Evolutionary conservation across 2,113 vertebrate species (phyloP).

Genomic region (Chlorodrepanis virens): DNA sequence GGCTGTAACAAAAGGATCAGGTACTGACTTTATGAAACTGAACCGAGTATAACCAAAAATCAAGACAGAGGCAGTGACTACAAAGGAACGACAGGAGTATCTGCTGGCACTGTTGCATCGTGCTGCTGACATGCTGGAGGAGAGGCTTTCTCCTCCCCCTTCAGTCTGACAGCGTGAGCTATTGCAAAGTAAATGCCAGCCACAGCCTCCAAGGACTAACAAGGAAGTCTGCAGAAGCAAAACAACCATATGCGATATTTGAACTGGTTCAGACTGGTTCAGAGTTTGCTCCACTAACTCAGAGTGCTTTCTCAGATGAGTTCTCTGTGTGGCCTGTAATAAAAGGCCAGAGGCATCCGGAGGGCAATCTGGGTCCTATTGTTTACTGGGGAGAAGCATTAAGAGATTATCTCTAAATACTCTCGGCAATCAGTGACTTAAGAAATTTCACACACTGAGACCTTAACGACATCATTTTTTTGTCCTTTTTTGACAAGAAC

Average conservation of each 20-base stretch:
- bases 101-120: background rate
- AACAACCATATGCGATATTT: conserved; percentile 40
- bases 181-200: conserved; percentile 47
- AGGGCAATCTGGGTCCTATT: background rate
- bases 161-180: conserved; percentile 27
- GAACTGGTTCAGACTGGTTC: conserved; percentile 62
- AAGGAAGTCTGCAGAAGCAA: conserved; percentile 61
- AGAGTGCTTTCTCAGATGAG: background rate
- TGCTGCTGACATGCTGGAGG: background rate
- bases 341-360: background rate
- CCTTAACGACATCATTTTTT: background rate
- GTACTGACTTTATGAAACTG: background rate
- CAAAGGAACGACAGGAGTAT: background rate
- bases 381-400: background rate
- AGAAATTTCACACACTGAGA: background rate
- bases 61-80: background rate
- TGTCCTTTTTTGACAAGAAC: background rate
- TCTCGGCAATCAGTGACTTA: background rate
- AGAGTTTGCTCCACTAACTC: background rate
- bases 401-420: background rate
- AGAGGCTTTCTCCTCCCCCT: conserved; percentile 45
- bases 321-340: conserved; percentile 20
- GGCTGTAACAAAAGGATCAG: background rate
- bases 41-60: background rate
- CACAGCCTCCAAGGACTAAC: conserved; percentile 50